A percentile compares a stretch with the other conserved stretches of the same genome.
phyloP scores from a whole-genome alignment of 1,140 invertebrate species.

The Bathynomus jamesi region DNA sequence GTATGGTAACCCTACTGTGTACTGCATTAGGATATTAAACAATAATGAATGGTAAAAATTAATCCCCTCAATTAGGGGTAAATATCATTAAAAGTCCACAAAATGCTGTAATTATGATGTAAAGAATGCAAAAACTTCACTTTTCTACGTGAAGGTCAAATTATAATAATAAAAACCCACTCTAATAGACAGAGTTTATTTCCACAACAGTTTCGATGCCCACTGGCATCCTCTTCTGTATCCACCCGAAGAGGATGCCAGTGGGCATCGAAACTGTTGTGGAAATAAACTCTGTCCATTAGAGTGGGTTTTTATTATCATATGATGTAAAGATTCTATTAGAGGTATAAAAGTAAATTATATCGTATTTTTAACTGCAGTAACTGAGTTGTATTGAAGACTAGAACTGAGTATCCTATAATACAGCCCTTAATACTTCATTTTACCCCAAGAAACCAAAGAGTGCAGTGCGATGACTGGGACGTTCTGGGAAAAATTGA shows the following conservation, averaged over 20 bases:
- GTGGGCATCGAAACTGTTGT: too few relatives aligned
- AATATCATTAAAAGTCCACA: neutral
- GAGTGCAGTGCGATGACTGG: constrained; percentile 43
- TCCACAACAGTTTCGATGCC: too few relatives aligned
- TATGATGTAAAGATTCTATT: neutral
- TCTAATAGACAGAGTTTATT: too few relatives aligned
- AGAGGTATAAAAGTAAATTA: neutral
- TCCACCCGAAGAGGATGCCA: too few relatives aligned
- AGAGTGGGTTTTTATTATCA: too few relatives aligned
- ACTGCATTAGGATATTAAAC: neutral
- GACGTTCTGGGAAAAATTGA: constrained; percentile 44
- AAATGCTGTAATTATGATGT: neutral
- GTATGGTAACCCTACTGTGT: too few relatives aligned
- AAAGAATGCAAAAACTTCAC: too few relatives aligned
- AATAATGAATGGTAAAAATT: neutral
- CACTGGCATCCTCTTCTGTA: too few relatives aligned
- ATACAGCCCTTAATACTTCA: neutral
- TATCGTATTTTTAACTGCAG: too few relatives aligned
- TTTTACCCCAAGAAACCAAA: constrained; percentile 43
- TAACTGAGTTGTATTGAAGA: neutral
- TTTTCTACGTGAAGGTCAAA: too few relatives aligned
- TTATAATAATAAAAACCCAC: too few relatives aligned
- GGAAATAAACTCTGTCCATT: too few relatives aligned
- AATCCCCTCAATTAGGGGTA: neutral
- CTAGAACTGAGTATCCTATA: neutral